A percentile compares a stretch with the other conserved stretches of the same genome.
Evolutionary conservation across 2,113 vertebrate species (phyloP).

Genomic region (Melanostigma gelatinosum): DNA sequence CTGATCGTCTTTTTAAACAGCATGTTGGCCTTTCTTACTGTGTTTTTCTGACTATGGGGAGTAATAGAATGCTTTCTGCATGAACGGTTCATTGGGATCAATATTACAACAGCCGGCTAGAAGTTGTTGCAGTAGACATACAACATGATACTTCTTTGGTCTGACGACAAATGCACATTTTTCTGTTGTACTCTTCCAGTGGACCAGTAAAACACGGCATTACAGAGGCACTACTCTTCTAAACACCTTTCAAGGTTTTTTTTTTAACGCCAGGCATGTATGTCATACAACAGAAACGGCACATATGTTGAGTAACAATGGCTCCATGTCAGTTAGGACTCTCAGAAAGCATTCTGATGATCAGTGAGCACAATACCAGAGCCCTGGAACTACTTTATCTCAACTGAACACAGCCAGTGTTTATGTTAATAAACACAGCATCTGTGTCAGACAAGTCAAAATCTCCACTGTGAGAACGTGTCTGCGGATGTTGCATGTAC

Average conservation of each 20-base stretch:
- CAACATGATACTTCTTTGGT: not conserved
- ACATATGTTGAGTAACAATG: constrained; percentile 1
- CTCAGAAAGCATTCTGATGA: not conserved
- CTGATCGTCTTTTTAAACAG: not conserved
- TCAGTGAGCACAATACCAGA: not conserved
- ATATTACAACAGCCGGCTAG: no score
- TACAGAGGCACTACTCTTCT: not conserved
- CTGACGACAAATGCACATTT: not conserved
- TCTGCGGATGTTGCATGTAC: not conserved
- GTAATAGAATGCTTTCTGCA: not conserved
- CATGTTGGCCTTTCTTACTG: not conserved
- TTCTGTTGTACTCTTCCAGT: not conserved
- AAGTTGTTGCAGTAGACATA: not conserved
- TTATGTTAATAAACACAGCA: constrained; percentile 19
- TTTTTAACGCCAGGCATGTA: not conserved
- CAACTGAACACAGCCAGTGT: not conserved
- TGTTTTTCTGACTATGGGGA: not conserved
- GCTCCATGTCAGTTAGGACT: not conserved
- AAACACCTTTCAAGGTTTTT: not conserved
- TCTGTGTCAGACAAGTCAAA: constrained; percentile 6
- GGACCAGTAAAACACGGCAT: not conserved
- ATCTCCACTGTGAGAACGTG: not conserved
- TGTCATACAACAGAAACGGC: not conserved
- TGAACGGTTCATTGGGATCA: not conserved
- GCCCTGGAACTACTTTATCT: not conserved